These are phyloP conservation scores for Lerema accius DNA, from an alignment of 1,140 invertebrate species.

Conservation along the genomic window DNA sequence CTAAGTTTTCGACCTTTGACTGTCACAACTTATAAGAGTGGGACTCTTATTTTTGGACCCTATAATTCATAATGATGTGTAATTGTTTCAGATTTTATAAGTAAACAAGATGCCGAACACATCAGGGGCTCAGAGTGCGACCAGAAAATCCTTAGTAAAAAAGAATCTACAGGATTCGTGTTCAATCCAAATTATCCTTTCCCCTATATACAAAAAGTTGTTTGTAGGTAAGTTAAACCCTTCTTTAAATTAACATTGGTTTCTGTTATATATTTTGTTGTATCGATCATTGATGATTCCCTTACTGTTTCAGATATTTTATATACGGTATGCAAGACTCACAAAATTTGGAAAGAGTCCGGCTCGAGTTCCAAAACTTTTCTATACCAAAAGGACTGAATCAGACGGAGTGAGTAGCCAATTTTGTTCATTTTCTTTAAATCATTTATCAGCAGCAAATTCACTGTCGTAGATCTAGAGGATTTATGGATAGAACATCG, in stretches of 20 bases:
- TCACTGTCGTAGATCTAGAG: no score
- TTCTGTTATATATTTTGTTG: background rate
- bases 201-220: constrained; percentile 96
- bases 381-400: constrained; percentile 93
- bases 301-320: constrained; percentile 89
- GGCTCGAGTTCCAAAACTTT: constrained; percentile 93
- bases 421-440: no score
- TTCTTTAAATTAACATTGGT: constrained; percentile 1
- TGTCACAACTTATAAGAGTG: no score
- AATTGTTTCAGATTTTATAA: constrained; percentile 95
- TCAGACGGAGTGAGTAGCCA: constrained; percentile 68
- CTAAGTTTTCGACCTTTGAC: no score
- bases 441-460: no score
- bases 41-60: no score
- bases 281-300: background rate
- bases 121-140: constrained; percentile 98
- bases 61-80: no score
- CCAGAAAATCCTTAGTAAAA: constrained; percentile 97
- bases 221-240: constrained; percentile 87
- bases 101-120: constrained; percentile 94
- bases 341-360: constrained; percentile 96
- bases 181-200: constrained; percentile 98
- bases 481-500: no score
- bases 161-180: constrained; percentile 94
- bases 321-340: constrained; percentile 98